Evolutionary conservation across 2,888 invertebrate species (phyloP), one percentile per base, ranked within the genome.

Genomic region (Choristoneura rosaceana): DNA sequence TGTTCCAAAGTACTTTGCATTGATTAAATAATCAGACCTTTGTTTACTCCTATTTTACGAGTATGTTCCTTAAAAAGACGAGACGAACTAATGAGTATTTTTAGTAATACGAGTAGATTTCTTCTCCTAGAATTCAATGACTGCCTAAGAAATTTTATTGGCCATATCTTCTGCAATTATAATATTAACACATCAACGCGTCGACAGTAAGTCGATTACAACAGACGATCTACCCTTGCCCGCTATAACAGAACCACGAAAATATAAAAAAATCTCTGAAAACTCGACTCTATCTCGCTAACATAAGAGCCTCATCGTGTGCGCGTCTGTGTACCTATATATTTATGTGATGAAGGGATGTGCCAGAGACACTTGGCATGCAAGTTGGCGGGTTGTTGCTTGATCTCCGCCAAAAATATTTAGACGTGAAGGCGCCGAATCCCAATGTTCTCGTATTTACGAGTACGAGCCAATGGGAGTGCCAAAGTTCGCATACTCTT

Each of bases 321-420:
- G 90, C 86, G 89, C 90, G 89, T 90, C 89, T 78, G 81, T 77
- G 74, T 82, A 81, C 82, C 82, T 81, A 79, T 80, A 76, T 80
- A 79, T 87, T 87, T 86, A 84, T 84, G 87, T 84, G 87, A 87
- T 82, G 78, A 80, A 85, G 84, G 84, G 86, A 79, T 82, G 86
- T 90, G 92, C 90, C 92, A 91, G 89, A 79, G 83, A 84, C 82
- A 82, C 77, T 89, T 92, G 92, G 91, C 92, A 88, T 82, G 77
- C 76, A 74, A 78, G 68, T 89, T 91, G 91, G 91, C 90, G 82
- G 78, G 79, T 79, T 77, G 77, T 79, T 74, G 77, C 76, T 63
- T 75, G 77, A 77, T 78, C 79, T 80, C 79, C 82, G 91, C 91
- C 92, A 92, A 91, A 88, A 85, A 85, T 90, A 89, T 90, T 90